phyloP scores from a whole-genome alignment of 1,140 invertebrate genomes.

The Camponotus floridanus region DNA sequence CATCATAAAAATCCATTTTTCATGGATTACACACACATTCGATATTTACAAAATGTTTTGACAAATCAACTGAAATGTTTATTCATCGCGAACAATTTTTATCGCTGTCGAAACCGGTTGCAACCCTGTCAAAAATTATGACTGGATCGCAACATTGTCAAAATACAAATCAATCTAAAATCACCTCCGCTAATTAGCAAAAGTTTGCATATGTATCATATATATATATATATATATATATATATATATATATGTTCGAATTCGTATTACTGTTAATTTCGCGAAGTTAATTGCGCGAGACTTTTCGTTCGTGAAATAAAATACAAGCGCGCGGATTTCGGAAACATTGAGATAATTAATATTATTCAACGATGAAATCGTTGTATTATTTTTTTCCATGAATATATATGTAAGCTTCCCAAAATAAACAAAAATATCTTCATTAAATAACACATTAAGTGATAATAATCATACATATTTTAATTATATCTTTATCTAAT shows the following conservation, averaged over 20 bases:
- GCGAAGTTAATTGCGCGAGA: slow-evolving; percentile 7
- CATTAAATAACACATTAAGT: neutral
- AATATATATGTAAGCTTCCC: neutral
- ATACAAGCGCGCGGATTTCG: slow-evolving; percentile 3
- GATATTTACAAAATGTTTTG: slow-evolving; percentile 25
- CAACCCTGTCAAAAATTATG: slow-evolving; percentile 13
- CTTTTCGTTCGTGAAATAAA: slow-evolving; percentile 18
- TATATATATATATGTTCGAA: slow-evolving; percentile 5
- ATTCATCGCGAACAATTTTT: neutral
- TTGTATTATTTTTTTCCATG: neutral
- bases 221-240: slow-evolving; percentile 6
- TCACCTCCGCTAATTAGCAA: slow-evolving; percentile 30
- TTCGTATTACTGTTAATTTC: slow-evolving; percentile 36
- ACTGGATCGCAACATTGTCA: neutral
- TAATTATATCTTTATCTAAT: neutral
- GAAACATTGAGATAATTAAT: slow-evolving; percentile 10
- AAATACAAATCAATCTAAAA: slow-evolving; percentile 45
- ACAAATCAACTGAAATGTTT: slow-evolving; percentile 5
- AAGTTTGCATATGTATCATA: neutral
- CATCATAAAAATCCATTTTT: slow-evolving; percentile 23
- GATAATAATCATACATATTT: neutral
- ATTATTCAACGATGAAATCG: neutral
- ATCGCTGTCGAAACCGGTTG: neutral
- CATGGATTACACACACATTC: neutral
- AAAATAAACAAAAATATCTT: neutral